These are phyloP conservation scores for Cremastobaeus sp. DNA, from an alignment of 2,888 invertebrate species.

Conservation along the genomic window DNA sequence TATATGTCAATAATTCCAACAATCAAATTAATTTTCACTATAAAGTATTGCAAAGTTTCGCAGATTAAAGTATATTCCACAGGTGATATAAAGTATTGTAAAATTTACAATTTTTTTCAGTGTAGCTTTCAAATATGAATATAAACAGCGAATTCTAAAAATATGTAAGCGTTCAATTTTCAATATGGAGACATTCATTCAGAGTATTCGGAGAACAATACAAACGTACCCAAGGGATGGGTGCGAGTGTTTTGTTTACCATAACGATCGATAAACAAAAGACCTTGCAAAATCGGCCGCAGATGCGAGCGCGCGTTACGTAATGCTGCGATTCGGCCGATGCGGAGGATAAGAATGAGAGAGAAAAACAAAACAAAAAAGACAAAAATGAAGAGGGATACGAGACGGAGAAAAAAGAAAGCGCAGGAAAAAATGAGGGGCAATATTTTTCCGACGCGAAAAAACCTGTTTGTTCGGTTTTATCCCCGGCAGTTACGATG, in stretches of 20 bases:
- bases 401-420: constrained; percentile 29
- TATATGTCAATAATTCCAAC: too few relatives aligned
- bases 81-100: too few relatives aligned
- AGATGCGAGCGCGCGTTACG: constrained; percentile 35
- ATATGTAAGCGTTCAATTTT: constrained; percentile 27
- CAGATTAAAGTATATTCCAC: too few relatives aligned
- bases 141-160: constrained; percentile 9
- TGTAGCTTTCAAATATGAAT: not conserved
- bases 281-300: constrained; percentile 35
- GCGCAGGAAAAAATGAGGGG: constrained; percentile 47
- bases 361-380: not conserved
- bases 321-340: constrained; percentile 11
- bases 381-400: not conserved
- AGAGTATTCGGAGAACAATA: constrained; percentile 12
- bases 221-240: not conserved
- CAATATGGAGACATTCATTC: constrained; percentile 25
- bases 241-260: constrained; percentile 29
- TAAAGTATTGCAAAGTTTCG: too few relatives aligned
- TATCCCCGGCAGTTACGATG: constrained; percentile 57
- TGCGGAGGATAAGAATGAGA: constrained; percentile 1
- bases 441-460: constrained; percentile 53
- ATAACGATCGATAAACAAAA: constrained; percentile 44
- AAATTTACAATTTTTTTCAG: too few relatives aligned
- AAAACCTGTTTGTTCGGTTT: constrained; percentile 57
- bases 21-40: too few relatives aligned